Base-by-base conservation (phyloP, 2,888 invertebrate genomes). In the Drosophila peninsularis region DNA sequence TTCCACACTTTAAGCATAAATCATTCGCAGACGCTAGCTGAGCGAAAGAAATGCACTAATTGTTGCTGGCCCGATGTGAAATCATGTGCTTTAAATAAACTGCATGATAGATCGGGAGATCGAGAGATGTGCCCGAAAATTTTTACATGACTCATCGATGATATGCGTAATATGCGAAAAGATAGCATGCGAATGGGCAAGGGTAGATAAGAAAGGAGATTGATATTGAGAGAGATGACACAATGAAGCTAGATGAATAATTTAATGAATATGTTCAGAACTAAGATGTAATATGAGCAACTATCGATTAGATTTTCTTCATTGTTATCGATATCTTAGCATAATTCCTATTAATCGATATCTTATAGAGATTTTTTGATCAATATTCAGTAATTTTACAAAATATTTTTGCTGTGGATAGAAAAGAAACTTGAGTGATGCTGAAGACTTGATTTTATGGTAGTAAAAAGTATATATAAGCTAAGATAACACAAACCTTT, bases 41-140 rank as follows among this genome's bases (percentile, higher is more conserved):
- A 39, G 34, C 17, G n/a, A 41, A 11, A 19, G 6, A 62, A 54
- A 67, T 66, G 65, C 61, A 54, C 5, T 14, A 55, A 57, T 58
- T 62, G 27, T 41, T 3, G 37, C 9, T 56, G 32, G 36, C 24
- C 34, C 42, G 34, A 24, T 53, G 44, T 75, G 52, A 66, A 60
- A 66, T 75, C 76, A 75, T 52, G 17, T 34, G 57, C 57, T 58
- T 68, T 62, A 55, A 60, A 75, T 75, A 72, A 62, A 67, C 49
- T 41, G 24, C 42, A 71, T 67, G 75, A 75, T 67, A 21, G 53
- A 63, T 71, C 75, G 36, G 9, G 24, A 52, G 64, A 42, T 71
- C 75, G 36, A 14, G 24, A 52, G 64, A 42, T 57, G 19, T 27
- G 19, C 1, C 5, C 19, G 27, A 54, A 63, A 45, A 45, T 62